phyloP scores from a whole-genome alignment of 1,140 invertebrate species.

The Drosophila sp. region DNA sequence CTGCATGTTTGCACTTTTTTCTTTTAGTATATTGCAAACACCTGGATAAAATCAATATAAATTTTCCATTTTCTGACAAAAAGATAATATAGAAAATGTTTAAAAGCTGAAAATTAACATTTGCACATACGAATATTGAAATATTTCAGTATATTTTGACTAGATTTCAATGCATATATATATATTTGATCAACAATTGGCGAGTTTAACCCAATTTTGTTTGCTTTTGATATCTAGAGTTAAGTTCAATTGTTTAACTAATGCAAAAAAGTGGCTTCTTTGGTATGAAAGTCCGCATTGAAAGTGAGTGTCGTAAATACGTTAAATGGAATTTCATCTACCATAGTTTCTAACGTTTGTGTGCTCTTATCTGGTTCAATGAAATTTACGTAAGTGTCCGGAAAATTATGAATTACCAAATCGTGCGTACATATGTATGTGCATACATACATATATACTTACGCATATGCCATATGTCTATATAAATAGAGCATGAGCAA shows the following conservation, averaged over 20 bases:
- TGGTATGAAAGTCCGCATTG: not conserved
- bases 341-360: not conserved
- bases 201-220: no score
- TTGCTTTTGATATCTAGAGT: no score
- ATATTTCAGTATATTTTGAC: not conserved
- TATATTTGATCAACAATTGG: no score
- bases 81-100: not conserved
- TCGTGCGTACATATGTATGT: conserved; percentile 18
- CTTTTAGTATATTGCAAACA: not conserved
- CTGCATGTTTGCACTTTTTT: not conserved
- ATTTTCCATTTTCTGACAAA: not conserved
- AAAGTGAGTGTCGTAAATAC: not conserved
- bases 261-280: no score
- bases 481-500: conserved; percentile 11
- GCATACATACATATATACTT: not conserved
- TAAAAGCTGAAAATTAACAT: not conserved
- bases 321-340: not conserved
- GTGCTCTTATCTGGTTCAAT: conserved; percentile 38
- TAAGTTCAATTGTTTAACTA: no score
- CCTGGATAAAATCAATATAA: not conserved
- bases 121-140: not conserved
- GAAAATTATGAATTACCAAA: conserved; percentile 63
- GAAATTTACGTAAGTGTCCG: conserved; percentile 50
- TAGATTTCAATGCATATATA: not conserved
- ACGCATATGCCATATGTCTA: conserved; percentile 10